phyloP scores from a whole-genome alignment of 2,113 vertebrate genomes.

The Callocephalon fimbriatum region DNA sequence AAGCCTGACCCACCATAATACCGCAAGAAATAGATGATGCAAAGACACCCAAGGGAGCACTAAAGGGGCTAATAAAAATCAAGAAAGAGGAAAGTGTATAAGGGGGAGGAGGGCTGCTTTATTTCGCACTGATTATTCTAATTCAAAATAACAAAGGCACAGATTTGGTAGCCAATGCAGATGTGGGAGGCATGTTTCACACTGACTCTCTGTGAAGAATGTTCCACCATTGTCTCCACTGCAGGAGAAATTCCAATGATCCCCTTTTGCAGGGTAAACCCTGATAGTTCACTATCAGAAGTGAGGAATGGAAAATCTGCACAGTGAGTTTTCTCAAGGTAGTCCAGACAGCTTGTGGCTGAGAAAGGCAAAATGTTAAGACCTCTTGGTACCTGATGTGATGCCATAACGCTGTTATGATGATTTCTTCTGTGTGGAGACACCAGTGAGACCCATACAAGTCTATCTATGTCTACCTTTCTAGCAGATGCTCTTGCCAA shows the following conservation, averaged over 20 bases:
- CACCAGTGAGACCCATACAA: neutral
- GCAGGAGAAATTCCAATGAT: neutral
- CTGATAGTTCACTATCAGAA: neutral
- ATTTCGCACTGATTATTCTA: constrained; percentile 9
- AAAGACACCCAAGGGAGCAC: constrained; percentile 11
- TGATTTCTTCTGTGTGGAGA: neutral
- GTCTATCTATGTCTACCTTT: neutral
- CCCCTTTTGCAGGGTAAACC: neutral
- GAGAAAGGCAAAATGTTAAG: neutral
- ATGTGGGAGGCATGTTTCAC: neutral
- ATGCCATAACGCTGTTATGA: neutral
- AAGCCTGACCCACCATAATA: neutral
- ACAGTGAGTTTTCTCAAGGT: neutral
- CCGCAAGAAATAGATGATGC: neutral
- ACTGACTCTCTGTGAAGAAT: neutral
- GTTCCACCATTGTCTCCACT: neutral
- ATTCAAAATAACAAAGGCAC: constrained; percentile 11
- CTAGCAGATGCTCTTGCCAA: neutral
- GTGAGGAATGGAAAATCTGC: neutral
- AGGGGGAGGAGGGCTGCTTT: neutral
- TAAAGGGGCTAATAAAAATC: constrained; percentile 44
- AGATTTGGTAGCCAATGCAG: neutral
- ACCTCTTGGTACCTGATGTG: neutral
- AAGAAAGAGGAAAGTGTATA: constrained; percentile 31
- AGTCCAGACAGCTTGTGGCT: neutral